Evolutionary conservation across 2,797 vertebrate genomes (phyloP).

Genomic region (Amblyraja radiata): DNA sequence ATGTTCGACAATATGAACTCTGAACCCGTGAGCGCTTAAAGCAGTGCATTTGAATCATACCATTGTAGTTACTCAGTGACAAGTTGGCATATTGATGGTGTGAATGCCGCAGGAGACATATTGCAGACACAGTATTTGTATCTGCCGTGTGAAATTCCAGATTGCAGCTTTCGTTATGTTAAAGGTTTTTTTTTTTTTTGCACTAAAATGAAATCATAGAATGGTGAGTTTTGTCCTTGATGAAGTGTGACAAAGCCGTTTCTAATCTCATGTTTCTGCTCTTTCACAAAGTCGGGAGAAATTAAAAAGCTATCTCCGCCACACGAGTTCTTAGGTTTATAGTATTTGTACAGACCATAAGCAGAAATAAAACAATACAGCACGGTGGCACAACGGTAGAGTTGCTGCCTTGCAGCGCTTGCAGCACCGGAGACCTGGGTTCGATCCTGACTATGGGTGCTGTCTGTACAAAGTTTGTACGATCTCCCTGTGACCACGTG

Average conservation of each 20-base stretch:
- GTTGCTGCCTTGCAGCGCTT: too few species aligned
- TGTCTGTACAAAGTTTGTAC: too few species aligned
- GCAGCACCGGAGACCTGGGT: too few species aligned
- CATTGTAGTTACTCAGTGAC: not conserved
- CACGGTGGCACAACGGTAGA: too few species aligned
- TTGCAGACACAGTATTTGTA: not conserved
- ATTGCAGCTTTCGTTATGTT: not conserved
- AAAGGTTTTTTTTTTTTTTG: not conserved
- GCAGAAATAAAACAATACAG: too few species aligned
- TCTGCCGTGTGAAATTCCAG: constrained; percentile 1
- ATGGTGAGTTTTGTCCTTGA: not conserved
- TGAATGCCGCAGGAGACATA: not conserved
- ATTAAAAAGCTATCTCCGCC: not conserved
- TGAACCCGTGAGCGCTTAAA: not conserved
- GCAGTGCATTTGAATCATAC: not conserved
- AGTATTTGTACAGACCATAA: not conserved
- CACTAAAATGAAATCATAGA: not conserved
- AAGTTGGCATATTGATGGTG: not conserved
- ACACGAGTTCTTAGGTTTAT: not conserved
- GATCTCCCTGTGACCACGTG: too few species aligned
- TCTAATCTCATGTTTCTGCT: not conserved
- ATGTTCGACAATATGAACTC: not conserved
- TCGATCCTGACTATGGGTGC: too few species aligned
- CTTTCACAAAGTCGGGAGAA: not conserved
- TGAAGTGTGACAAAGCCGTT: not conserved